A percentile compares a stretch with the other conserved stretches of the same genome.
Conservation (phyloP, 2,888 invertebrate genomes). For the Timema cristinae region DNA sequence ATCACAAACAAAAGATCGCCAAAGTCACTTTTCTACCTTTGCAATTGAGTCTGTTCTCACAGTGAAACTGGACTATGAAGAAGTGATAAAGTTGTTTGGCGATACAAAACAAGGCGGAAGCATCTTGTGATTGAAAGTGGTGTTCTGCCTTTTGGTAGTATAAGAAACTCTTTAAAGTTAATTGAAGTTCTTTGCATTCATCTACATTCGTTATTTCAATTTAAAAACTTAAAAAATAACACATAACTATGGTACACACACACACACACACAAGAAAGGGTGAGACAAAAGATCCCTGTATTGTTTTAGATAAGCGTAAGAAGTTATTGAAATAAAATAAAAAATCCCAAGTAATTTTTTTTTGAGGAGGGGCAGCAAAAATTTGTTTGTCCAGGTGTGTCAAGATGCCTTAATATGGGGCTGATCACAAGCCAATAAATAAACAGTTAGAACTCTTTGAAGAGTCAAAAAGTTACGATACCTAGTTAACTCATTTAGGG, state of each 20-base stretch:
- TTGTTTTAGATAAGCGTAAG: too few relatives aligned
- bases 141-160: background rate
- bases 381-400: background rate
- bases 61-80: constrained; percentile 11
- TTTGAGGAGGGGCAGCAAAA: background rate
- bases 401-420: background rate
- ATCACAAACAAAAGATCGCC: background rate
- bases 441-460: too few relatives aligned
- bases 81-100: background rate
- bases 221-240: too few relatives aligned
- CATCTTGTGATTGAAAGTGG: background rate
- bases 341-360: background rate
- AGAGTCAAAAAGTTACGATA: too few relatives aligned
- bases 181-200: background rate
- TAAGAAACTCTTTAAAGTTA: background rate
- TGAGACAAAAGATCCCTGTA: too few relatives aligned
- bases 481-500: too few relatives aligned
- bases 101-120: background rate
- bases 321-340: background rate
- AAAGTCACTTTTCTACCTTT: background rate
- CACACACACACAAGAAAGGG: too few relatives aligned
- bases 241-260: too few relatives aligned
- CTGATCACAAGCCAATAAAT: background rate
- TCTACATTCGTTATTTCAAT: too few relatives aligned
- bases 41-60: background rate